Conservation (phyloP, 2,797 vertebrate species). For the Atherinosoma microstoma region DNA sequence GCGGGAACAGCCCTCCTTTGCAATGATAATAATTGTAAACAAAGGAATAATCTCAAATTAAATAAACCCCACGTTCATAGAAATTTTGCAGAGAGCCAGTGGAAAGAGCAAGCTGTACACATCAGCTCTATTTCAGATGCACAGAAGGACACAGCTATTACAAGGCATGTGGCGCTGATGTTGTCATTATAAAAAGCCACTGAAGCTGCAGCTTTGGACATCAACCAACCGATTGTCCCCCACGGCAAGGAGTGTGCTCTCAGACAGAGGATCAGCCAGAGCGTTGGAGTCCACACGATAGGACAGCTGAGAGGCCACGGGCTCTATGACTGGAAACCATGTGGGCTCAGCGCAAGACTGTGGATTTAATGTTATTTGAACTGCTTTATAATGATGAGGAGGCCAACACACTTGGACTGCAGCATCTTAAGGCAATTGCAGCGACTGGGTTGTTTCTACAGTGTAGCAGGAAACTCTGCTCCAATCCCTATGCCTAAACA, state of each 20-base stretch:
- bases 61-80: not conserved
- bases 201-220: conserved; percentile 55
- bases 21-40: not conserved
- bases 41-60: not conserved
- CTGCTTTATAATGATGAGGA: conserved; percentile 48
- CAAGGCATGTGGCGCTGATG: conserved; percentile 11
- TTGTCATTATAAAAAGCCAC: conserved; percentile 45
- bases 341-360: conserved; percentile 2
- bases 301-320: conserved; percentile 59
- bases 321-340: conserved; percentile 37
- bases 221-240: conserved; percentile 46
- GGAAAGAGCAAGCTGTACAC: conserved; percentile 1
- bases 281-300: conserved; percentile 38
- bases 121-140: conserved; percentile 7
- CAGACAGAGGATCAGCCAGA: conserved; percentile 39
- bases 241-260: conserved; percentile 54
- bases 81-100: not conserved
- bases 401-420: conserved; percentile 35
- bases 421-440: conserved; percentile 28
- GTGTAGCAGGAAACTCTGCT: conserved; percentile 24
- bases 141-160: conserved; percentile 19
- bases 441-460: conserved; percentile 34
- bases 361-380: conserved; percentile 54
- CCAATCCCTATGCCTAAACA: conserved; percentile 13
- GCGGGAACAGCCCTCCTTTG: not conserved